phyloP scores from a whole-genome alignment of 1,140 invertebrate species.

The Oreohelix idahoensis region DNA sequence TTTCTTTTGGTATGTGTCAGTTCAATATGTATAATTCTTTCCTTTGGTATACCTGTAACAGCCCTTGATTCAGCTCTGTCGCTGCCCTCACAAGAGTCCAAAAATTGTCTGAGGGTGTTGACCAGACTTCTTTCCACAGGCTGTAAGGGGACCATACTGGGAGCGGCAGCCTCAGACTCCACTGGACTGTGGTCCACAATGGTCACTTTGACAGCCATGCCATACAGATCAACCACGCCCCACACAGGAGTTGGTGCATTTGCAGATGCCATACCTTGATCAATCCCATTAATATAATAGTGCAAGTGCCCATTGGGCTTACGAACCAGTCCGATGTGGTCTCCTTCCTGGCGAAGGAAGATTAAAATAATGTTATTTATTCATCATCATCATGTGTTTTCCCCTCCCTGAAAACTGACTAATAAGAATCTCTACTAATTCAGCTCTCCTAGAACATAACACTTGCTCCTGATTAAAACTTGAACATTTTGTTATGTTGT shows the following conservation, averaged over 20 bases:
- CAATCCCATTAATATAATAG: slow-evolving; percentile 72
- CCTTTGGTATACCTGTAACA: slow-evolving; percentile 6
- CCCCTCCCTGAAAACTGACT: too few species aligned
- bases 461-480: too few species aligned
- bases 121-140: slow-evolving; percentile 32
- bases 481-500: too few species aligned
- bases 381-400: too few species aligned
- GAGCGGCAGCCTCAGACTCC: neutral
- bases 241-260: slow-evolving; percentile 66
- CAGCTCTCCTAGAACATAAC: too few species aligned
- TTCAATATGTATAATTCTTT: too few species aligned
- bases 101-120: slow-evolving; percentile 36
- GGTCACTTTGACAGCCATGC: slow-evolving; percentile 89
- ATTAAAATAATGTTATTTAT: too few species aligned
- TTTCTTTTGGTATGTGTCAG: too few species aligned
- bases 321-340: slow-evolving; percentile 69
- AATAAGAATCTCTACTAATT: too few species aligned
- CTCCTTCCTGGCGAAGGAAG: slow-evolving; percentile 63
- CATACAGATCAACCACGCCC: slow-evolving; percentile 73
- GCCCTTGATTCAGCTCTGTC: slow-evolving; percentile 20
- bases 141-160: slow-evolving; percentile 26
- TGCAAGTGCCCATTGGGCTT: slow-evolving; percentile 68
- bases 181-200: slow-evolving; percentile 58
- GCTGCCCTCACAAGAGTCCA: slow-evolving; percentile 34
- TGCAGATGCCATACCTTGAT: slow-evolving; percentile 71